Evolutionary conservation across 1,140 invertebrate genomes (phyloP), one percentile per base, ranked within the genome.

Genomic region (Drosophila bocki): DNA sequence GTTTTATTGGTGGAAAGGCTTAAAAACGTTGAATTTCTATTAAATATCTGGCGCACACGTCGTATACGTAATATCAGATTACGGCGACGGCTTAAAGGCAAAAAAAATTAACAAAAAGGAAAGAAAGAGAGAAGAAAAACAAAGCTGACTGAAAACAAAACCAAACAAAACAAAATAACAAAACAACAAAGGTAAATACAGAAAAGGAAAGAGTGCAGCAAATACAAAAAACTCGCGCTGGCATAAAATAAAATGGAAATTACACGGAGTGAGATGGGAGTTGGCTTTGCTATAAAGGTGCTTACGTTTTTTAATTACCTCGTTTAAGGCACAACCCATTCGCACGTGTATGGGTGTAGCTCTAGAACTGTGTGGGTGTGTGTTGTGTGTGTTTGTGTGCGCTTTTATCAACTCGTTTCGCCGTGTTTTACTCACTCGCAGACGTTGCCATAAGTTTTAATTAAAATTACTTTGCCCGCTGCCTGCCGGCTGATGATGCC

Each of bases 61-160:
- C 80, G 84, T 88, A 88, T 88, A 88, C 80, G 84, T 88, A 90
- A 90, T 88, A 88, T 88, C 84, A 90, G 85, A 88, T 90, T 90
- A 88, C 85, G 75, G 68, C 62, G 54, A 70, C 76, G 74, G 84
- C 85, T 90, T 88, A 88, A 88, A 84, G 85, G 77, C 67, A 78
- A 72, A 15, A 48, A 42, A 37, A 57, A 57, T 39, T n/a, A 26
- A 15, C 29, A 56, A 33, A 29, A 72, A 11, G 19, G 6, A 29
- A 9, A 60, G 37, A 12, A 19, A 32, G 15, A 19, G n/a, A 51
- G 62, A 63, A 64, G 45, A 59, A 61, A 57, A 75, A 41, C 57
- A 75, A 67, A 82, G 72, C 57, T 56, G 37, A 51, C 33, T 39
- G 37, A 32, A 32, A 71, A 61, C 67, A 59, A 63, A 58, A 79